These are phyloP conservation scores for Cheilosia soror DNA, from an alignment of 2,888 invertebrate species.

Conservation along the genomic window DNA sequence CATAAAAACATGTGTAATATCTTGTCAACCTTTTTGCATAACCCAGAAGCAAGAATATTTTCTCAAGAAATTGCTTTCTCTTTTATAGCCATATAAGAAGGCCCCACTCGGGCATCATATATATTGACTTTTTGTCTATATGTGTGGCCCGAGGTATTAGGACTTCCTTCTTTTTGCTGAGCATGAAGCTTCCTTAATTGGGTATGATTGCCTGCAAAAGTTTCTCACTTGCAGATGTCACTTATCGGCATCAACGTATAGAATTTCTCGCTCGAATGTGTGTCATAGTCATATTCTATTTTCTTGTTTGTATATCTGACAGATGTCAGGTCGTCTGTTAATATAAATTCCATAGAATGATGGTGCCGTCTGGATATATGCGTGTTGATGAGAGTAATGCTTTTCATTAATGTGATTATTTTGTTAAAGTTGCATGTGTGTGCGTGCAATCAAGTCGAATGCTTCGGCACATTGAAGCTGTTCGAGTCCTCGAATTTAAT, in stretches of 20 bases:
- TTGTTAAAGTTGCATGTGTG: slow-evolving; percentile 1
- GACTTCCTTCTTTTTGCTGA: slow-evolving; percentile 63
- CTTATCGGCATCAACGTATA: slow-evolving; percentile 52
- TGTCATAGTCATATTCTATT: background rate
- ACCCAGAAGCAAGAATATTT: background rate
- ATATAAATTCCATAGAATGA: slow-evolving; percentile 14
- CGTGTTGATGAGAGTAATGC: slow-evolving; percentile 57
- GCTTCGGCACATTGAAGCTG: slow-evolving; percentile 3
- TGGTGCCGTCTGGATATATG: background rate
- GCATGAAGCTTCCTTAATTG: slow-evolving; percentile 59
- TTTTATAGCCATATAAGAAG: slow-evolving; percentile 17
- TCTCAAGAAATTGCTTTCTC: slow-evolving; percentile 32
- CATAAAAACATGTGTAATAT: slow-evolving; percentile 51
- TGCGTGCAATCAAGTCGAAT: background rate
- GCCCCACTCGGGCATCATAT: background rate
- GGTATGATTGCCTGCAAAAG: slow-evolving; percentile 68
- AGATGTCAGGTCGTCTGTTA: slow-evolving; percentile 11
- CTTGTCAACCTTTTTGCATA: slow-evolving; percentile 56
- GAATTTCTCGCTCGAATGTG: background rate
- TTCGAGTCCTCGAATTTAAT: slow-evolving; percentile 22
- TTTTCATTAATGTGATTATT: slow-evolving; percentile 69
- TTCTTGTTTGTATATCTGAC: slow-evolving; percentile 36
- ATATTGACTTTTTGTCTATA: slow-evolving; percentile 22
- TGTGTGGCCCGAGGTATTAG: slow-evolving; percentile 16
- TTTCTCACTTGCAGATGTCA: slow-evolving; percentile 72